A percentile compares a stretch with the other conserved stretches of the same genome.
Evolutionary conservation across 53 echinoderm and acorn worm species (phyloP).

Genomic region (Apostichopus leukothele): DNA sequence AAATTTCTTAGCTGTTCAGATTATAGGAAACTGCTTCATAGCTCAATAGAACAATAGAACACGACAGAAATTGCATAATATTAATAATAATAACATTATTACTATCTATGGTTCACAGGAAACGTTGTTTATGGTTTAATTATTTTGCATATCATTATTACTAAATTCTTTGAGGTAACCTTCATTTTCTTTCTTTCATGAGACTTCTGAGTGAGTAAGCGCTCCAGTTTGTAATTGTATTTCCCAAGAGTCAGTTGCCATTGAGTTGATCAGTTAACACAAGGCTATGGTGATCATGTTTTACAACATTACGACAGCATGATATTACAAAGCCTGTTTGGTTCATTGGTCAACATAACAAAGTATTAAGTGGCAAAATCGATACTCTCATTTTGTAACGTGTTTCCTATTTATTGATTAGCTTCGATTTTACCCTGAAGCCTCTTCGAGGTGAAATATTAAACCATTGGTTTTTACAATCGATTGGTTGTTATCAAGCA

Average conservation of each 20-base stretch:
- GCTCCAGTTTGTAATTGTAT: no score
- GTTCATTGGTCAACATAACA: constrained; percentile 16
- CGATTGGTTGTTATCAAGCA: background rate
- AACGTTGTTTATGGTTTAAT: no score
- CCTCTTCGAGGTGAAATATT: background rate
- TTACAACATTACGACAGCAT: background rate
- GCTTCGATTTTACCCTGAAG: constrained; percentile 26
- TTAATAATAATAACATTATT: no score
- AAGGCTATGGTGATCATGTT: background rate
- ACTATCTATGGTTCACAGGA: no score
- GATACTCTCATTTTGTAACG: constrained; percentile 20
- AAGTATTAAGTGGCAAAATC: constrained; percentile 14
- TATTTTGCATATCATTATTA: no score
- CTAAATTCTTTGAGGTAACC: no score
- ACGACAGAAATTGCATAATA: no score
- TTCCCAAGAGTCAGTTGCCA: background rate
- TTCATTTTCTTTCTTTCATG: no score
- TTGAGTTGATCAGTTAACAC: background rate
- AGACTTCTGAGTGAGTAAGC: no score
- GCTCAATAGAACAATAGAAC: no score
- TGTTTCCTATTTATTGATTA: constrained; percentile 36
- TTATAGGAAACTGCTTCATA: no score
- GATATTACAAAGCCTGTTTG: background rate
- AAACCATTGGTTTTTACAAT: background rate
- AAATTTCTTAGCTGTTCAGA: no score